Evolutionary conservation across 1,140 invertebrate genomes (phyloP), one percentile per base, ranked within the genome.

Genomic region (Archegozetes longisetosus): DNA sequence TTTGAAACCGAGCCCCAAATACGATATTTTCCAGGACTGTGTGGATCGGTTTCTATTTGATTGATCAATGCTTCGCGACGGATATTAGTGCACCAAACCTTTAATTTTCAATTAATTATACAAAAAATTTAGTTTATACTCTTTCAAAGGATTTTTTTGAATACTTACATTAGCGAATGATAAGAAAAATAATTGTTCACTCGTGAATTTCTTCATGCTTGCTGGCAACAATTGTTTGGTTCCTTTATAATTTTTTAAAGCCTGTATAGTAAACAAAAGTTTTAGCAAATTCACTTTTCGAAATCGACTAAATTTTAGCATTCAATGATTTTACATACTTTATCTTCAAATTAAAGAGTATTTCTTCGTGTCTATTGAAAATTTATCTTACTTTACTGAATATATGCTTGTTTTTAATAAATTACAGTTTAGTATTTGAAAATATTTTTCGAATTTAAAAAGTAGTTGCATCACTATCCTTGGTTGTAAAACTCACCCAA

Each of bases 1-100:
- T 97, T 96, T 1, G 89, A 92, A 2, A 96, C 74, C 0, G 91
- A 88, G 2, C 89, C 90, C 25, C 90, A 75, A 0, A 95, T 72
- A 3, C 75, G 40, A 58, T 28, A 66, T 49, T 55, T 54, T 12
- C 56, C 61, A 13, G 67, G 67, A 54, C 54, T 58, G 40, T 68
- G 67, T 13, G 63, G 57, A 58, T 68, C 65, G 52, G 64, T 62
- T 4, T 66, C 47, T n/a, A 68, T 60, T 52, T 66, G 66, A 24
- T 68, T 49, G 17, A 40, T 40, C 32, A 40, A 17, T 17, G 32
- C 32, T 17, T 40, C 32, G 6, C 17, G 6, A 40, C 32, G 32
- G 17, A 9, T 9, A 6, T 9, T 40, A 40, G 6, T 17, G 17
- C 32, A 40, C 32, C 32, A 40, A 40, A 40, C 32, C 32, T 40